Evolutionary conservation across 2,797 vertebrate genomes (phyloP), one percentile per base, ranked within the genome.

Genomic region (Myotis findleyi): DNA sequence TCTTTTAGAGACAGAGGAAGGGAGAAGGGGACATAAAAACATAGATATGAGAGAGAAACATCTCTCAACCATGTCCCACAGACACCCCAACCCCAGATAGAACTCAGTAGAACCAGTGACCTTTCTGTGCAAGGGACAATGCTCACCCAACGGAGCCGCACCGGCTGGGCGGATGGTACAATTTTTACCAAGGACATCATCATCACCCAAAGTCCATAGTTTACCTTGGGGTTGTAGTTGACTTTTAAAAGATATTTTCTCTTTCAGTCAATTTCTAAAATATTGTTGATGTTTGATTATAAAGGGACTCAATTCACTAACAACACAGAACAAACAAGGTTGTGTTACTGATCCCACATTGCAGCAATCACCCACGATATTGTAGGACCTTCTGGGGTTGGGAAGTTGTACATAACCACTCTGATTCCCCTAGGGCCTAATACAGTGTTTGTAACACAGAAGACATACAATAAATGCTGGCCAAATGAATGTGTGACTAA

Each of bases 211-310:
- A 69, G 10, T 38, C 20, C 66, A 69, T 69, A 69, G 33, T 69
- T 69, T 33, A 69, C 20, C n/a, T 68, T 36, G 4, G 12, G 18
- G 68, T 51, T 69, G 2, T 64, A 87, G 57, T 23, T 83, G 27
- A 64, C 66, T 87, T 95, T 91, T 53, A 53, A 85, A 66, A 64
- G 64, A 16, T n/a, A 91, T 53, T 59, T 91, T 82, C 30, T 73
- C 86, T 62, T 51, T 85, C 8, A 88, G 14, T 2, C 10, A 68
- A 66, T 73, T 77, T 69, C 41, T 82, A 36, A 66, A 80, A 64
- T 49, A 64, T 53, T 77, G 49, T 53, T 77, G 75, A 36, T 64
- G 20, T 20, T 88, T 47, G 21, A 73, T 80, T 88, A 53, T 57
- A 38, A 84, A 92, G 76, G 73, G 7, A 69, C 25, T 8, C 33